Evolutionary conservation across 64 coral and sea anemone genomes (phyloP).

Genomic region (Platygyra sinensis): DNA sequence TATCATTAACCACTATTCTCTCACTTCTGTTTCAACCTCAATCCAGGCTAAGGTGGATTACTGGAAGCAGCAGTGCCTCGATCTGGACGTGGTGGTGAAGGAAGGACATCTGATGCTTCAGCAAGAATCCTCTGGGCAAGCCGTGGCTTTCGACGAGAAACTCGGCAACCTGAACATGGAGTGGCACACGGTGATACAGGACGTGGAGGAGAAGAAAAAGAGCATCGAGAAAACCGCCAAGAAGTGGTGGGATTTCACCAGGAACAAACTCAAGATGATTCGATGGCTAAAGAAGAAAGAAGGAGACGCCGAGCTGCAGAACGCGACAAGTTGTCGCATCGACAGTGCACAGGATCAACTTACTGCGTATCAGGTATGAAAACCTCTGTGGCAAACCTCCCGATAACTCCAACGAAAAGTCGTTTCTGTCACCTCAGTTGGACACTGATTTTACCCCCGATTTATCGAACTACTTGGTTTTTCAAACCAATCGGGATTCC

Average conservation of each 20-base stretch:
- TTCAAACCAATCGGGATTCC: too few relatives aligned
- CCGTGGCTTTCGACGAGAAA: slow-evolving; percentile 90
- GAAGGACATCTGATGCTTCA: slow-evolving; percentile 92
- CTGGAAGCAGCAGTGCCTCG: slow-evolving; percentile 89
- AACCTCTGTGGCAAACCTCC: too few relatives aligned
- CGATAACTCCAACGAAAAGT: too few relatives aligned
- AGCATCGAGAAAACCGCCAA: slow-evolving; percentile 94
- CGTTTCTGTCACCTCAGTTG: background rate
- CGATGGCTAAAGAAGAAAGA: slow-evolving; percentile 97
- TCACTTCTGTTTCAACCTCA: background rate
- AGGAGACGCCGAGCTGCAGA: slow-evolving; percentile 76
- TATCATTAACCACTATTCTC: background rate
- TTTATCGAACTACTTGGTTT: too few relatives aligned
- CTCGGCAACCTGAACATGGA: slow-evolving; percentile 80
- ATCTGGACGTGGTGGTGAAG: slow-evolving; percentile 81
- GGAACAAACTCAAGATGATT: slow-evolving; percentile 98
- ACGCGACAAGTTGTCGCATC: slow-evolving; percentile 52
- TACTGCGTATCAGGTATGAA: slow-evolving; percentile 93
- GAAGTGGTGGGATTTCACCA: slow-evolving; percentile 99
- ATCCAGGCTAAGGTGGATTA: slow-evolving; percentile 69
- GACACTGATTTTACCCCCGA: background rate
- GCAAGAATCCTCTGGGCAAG: slow-evolving; percentile 73
- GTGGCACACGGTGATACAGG: slow-evolving; percentile 82
- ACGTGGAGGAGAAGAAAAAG: slow-evolving; percentile 88
- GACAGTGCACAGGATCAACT: slow-evolving; percentile 95